These are phyloP conservation scores for Beris morrisii DNA, from an alignment of 2,888 invertebrate species.

Conservation along the genomic window DNA sequence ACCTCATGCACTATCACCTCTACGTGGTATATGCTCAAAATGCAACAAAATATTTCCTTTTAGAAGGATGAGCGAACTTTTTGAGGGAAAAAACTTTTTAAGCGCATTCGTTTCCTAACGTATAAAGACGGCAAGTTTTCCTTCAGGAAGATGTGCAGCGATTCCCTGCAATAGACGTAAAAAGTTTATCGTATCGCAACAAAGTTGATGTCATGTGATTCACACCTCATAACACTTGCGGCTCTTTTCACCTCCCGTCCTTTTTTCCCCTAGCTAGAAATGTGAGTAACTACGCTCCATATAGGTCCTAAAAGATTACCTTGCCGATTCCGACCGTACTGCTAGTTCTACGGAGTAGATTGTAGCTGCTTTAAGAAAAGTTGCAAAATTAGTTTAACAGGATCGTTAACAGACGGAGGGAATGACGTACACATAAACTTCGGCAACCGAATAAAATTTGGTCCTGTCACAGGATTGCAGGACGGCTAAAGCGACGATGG, in stretches of 20 bases:
- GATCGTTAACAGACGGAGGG: neutral
- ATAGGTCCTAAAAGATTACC: too few relatives aligned
- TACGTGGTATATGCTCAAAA: too few relatives aligned
- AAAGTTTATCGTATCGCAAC: constrained; percentile 1
- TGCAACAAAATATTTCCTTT: too few relatives aligned
- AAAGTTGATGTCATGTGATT: constrained; percentile 24
- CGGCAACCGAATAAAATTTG: neutral
- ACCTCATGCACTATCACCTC: too few relatives aligned
- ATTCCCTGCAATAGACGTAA: constrained; percentile 12
- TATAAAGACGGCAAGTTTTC: constrained; percentile 10
- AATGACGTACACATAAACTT: constrained; percentile 5
- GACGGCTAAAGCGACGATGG: too few relatives aligned
- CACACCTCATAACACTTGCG: constrained; percentile 13
- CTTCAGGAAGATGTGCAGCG: constrained; percentile 9
- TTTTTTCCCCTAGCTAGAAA: neutral
- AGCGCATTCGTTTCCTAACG: constrained; percentile 13
- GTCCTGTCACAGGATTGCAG: neutral
- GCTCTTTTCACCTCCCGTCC: neutral
- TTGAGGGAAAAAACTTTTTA: constrained; percentile 7
- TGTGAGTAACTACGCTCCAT: too few relatives aligned
- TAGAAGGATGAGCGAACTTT: neutral
- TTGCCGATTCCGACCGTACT: too few relatives aligned
- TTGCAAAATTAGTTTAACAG: constrained; percentile 11
- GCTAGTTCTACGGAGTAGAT: too few relatives aligned
- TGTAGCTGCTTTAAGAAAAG: neutral